Evolutionary conservation across 92 coral and sea anemone genomes (phyloP), one percentile per base, ranked within the genome.

Genomic region (Epizoanthus illoricatus): DNA sequence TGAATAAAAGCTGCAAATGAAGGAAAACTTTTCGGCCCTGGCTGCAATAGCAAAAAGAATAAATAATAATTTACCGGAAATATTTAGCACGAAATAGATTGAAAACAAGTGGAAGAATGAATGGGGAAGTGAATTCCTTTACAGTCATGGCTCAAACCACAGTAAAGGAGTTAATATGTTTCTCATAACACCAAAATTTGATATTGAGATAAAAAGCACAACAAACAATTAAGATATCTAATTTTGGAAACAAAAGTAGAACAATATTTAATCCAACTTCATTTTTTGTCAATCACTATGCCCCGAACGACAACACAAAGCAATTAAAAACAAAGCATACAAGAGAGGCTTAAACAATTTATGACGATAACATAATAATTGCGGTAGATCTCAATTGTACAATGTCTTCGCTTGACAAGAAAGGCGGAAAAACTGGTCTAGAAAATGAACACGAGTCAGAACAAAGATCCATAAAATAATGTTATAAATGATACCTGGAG

Each of bases 361-460:
- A 4, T 2, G 47, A 69, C 4, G 88, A 79, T 5, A 47, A 59
- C 59, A 58, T 41, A 42, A 60, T 86, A 47, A 57, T 81, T 10
- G 85, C 17, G 0, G 73, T 54, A 2, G 75, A 80, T 40, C 64
- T 80, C 28, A 65, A 80, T 40, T 80, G 76, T n/a, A 47, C 66
- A 43, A 28, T 66, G 40, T 49, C 43, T 15, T 39, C n/a, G 7
- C 54, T 42, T 43, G 85, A 80, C 61, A 79, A 80, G 40, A 81
- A 81, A 33, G 79, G 68, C 39, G 79, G 68, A 55, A 55, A 58
- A 36, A 75, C 78, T 15, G 69, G 12, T 16, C 67, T 40, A 16
- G 63, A 39, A 18, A 68, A 80, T 64, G 62, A 52, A 16, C 1
- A 12, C 36, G 63, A 42, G 72, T 79, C 4, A 63, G 63, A 13